These are phyloP conservation scores for Hemiscyllium ocellatum DNA, from an alignment of 2,113 vertebrate species.

Conservation along the genomic window DNA sequence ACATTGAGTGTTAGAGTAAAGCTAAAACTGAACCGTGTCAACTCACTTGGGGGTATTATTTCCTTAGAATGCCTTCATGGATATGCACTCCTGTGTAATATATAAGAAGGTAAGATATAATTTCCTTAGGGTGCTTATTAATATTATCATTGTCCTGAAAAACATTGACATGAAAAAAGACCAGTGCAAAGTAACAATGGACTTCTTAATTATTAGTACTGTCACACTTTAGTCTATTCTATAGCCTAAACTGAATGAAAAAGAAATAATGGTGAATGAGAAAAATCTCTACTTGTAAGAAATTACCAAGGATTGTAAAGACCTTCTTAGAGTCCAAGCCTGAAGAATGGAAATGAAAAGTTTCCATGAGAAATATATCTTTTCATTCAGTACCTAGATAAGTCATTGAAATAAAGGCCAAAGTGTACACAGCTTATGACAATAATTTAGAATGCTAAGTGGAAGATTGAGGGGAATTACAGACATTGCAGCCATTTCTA, in stretches of 20 bases:
- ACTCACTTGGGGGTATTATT: background rate
- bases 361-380: background rate
- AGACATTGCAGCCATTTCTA: background rate
- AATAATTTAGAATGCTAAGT: background rate
- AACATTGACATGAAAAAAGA: background rate
- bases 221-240: background rate
- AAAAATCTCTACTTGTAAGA: background rate
- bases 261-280: background rate
- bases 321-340: background rate
- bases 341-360: background rate
- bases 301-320: background rate
- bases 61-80: background rate
- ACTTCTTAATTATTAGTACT: background rate
- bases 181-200: background rate
- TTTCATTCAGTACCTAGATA: background rate
- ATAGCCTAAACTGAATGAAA: background rate
- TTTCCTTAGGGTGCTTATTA: background rate
- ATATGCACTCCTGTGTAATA: background rate
- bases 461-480: background rate
- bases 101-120: background rate
- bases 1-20: background rate
- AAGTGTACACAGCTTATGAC: background rate
- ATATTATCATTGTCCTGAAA: background rate
- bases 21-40: background rate
- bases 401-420: background rate